Evolutionary conservation across 1,140 invertebrate species (phyloP), one percentile per base, ranked within the genome.

Genomic region (Polypedilum pembai): DNA sequence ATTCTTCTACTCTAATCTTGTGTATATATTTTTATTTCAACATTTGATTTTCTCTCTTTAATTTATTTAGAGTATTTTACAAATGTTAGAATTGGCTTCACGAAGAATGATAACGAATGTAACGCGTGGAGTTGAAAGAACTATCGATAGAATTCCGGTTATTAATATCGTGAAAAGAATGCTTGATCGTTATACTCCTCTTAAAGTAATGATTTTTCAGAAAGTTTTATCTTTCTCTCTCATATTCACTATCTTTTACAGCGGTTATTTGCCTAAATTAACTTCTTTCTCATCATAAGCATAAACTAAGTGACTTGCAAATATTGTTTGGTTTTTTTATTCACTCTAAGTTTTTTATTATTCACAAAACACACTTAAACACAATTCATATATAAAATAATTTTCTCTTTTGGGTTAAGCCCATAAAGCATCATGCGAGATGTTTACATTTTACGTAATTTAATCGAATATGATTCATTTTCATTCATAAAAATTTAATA

Each of bases 21-120:
- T 33, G 5, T 33, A 33, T 33, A 33, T 33, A 3, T 33, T 33
- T 33, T 3, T 33, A 33, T 33, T 33, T 33, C 24, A 33, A 3
- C 24, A 33, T 33, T 33, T 33, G 24, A 33, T 33, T 33, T 33
- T 33, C 24, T 33, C 5, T 33, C 24, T 33, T 33, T 33, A 33
- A 33, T 33, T 69, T 69, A 20, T 69, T 20, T 56, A 74, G 73
- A 56, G 73, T 75, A 80, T 82, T 79, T 82, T 82, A 76, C 81
- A 82, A 82, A 80, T 82, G 77, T 80, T 81, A 78, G 81, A 81
- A 78, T 80, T 78, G 78, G 79, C 81, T 78, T 81, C 80, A 76
- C 81, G 79, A 77, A 79, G 81, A 77, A 81, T 80, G 75, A 81
- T 82, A 77, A 80, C 80, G 80, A 81, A 79, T 76, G 81, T 82